Evolutionary conservation across 2,888 invertebrate genomes (phyloP), one percentile per base, ranked within the genome.

Genomic region (Petrophora chlorosata): DNA sequence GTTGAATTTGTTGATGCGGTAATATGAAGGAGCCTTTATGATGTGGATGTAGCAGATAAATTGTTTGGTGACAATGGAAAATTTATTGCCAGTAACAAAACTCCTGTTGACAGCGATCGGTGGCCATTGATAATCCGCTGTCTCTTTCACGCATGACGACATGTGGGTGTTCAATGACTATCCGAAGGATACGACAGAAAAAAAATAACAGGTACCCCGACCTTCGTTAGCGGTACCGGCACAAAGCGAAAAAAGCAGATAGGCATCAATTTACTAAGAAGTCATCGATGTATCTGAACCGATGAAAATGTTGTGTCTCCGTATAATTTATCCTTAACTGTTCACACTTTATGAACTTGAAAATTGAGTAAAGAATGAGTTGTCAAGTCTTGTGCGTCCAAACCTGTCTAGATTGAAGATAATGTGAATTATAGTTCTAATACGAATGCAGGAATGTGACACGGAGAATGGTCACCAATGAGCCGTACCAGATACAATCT

Each of bases 211-310:
- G 85, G 85, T 83, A 83, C 73, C n/a, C 36, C 40, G 33, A 70
- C 67, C 74, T 86, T 87, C 83, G 88, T 88, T 85, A 87, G 87
- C 82, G 84, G 82, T 79, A 75, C 76, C 74, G 77, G 71, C 76
- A 75, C 78, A 82, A 84, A 85, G 81, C 76, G 76, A 80, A 81
- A 81, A 77, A 75, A 72, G 65, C 67, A 70, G 88, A 88, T 87
- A 82, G 72, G 55, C 65, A 88, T 87, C 87, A 76, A 76, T 79
- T 76, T 88, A 88, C 89, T 77, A 58, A 81, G 89, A 89, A 90
- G 70, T 77, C 73, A 56, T 73, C 73, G 70, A 61, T 67, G 78
- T 71, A 67, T 70, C 67, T 63, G 63, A 73, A 71, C 67, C 73
- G 71, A 71, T 74, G 77, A 77, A 70, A 73, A 76, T 79, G 73